Base-by-base conservation (phyloP, 1,140 invertebrate genomes). In the Glossosoma conforme region DNA sequence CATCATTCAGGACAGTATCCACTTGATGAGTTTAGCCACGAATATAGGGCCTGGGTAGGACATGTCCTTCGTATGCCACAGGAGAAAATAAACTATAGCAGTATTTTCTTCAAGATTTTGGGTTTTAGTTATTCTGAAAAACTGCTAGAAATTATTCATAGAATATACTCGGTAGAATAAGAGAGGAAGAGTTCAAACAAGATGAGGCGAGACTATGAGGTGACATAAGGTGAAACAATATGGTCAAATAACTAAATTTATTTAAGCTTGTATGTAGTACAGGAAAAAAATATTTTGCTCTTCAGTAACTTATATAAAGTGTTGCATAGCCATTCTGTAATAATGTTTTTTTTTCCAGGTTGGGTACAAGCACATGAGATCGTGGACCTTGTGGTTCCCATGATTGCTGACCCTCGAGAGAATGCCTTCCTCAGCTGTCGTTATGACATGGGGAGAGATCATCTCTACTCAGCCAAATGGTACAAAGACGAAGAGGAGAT, bases 401-500 rank as follows among this genome's bases (percentile, higher is more conserved):
- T 50, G 2, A 44, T 59, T 22, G 57, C 57, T 9, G 57, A 59
- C 62, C 73, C 72, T 2, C 65, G 72, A 15, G 70, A 75, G 33
- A 64, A 65, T 57, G 76, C 77, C 11, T 66, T 75, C 37, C 64
- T 81, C 20, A 74, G 74, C 46, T 81, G 79, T 61, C 68, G 70
- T 48, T 81, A 75, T 55, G 76, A 80, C 60, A 65, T 76, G 62
- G 78, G 79, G 56, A 78, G 74, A 6, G 84, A 85, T 37, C 70
- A 72, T 1, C 72, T 90, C 10, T 87, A 88, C 66, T 85, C 85
- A 0, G 82, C 89, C 51, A 89, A 88, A 68, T 90, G 86, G 86
- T 87, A 87, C 67, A 87, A 87, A 61, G 83, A 86, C 52, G 78
- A 78, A 28, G 69, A 77, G 51, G 82, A 89, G 64, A 86, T 89